A percentile compares a stretch with the other conserved stretches of the same genome.
Conservation (phyloP, 2,797 vertebrate species). For the Coregonus sp. region DNA sequence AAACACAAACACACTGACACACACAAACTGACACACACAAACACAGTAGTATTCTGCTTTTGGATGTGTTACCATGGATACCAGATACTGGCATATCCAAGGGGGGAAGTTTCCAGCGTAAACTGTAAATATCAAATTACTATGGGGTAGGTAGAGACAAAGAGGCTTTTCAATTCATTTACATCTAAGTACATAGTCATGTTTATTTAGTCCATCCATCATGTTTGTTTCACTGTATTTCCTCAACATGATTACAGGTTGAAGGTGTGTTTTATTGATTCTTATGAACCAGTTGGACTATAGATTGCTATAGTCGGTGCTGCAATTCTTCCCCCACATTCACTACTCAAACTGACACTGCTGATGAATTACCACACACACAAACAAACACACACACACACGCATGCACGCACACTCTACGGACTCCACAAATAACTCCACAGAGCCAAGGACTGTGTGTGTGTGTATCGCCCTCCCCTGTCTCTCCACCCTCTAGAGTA, state of each 20-base stretch:
- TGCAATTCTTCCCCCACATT: neutral
- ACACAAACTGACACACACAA: constrained; percentile 17
- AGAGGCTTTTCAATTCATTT: constrained; percentile 2
- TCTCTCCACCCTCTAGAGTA: constrained; percentile 46
- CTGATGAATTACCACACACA: no score
- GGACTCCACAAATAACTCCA: neutral
- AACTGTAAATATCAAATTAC: constrained; percentile 80
- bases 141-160: constrained; percentile 65
- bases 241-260: neutral
- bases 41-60: constrained; percentile 65
- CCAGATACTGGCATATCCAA: constrained; percentile 76
- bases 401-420: neutral
- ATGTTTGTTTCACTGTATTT: neutral
- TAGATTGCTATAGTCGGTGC: neutral
- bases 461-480: neutral
- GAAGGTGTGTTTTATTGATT: neutral
- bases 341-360: neutral
- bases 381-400: no score
- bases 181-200: neutral
- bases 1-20: constrained; percentile 33
- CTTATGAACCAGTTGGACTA: neutral
- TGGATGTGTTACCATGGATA: constrained; percentile 80
- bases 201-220: constrained; percentile 27
- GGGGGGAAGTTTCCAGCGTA: constrained; percentile 75
- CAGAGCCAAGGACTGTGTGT: neutral